Evolutionary conservation across 2,797 vertebrate species (phyloP), one percentile per base, ranked within the genome.

Genomic region (Eulemur albifrons): DNA sequence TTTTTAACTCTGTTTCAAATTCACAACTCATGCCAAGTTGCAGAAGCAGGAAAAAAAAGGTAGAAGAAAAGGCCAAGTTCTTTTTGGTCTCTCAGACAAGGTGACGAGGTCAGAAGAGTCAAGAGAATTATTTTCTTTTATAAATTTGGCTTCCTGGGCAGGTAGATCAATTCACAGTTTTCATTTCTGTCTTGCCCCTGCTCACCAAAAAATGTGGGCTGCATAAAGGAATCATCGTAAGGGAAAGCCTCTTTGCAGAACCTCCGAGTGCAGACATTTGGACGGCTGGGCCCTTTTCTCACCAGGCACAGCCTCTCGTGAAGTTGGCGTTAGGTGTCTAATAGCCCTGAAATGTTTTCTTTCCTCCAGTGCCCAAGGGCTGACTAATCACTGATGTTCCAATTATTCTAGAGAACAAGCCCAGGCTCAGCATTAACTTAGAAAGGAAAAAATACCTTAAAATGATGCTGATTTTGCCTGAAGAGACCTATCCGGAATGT

Each of bases 31-130:
- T 40, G 61, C 72, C 87, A 96, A 86, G 38, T 70, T 94, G 6
- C 67, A 97, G 50, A 94, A 96, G 45, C 40, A 25, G 38, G 8
- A 11, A 61, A 59, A 67, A 96, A 96, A 80, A 40, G 15, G 4
- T 57, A 57, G 11, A 90, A 79, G 54, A 20, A 92, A 97, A 93
- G 5, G 4, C 35, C 73, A 88, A 81, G 11, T 72, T 88, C 38
- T 73, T 94, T 95, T 75, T 90, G 73, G 48, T 80, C 38, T 93
- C 90, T 88, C 67, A 63, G 18, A 61, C 45, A 87, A 93, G 40
- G 43, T 92, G 35, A 97, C 72, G 43, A 72, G 88, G 70, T 94
- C 70, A 97, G 63, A 95, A 96, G 45, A 65, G 67, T 77, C 59
- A 82, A 91, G 90, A n/a, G 12, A 95, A 85, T 72, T 88, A 35